Evolutionary conservation across 2,888 invertebrate genomes (phyloP), one percentile per base, ranked within the genome.

Genomic region (Automeris io): DNA sequence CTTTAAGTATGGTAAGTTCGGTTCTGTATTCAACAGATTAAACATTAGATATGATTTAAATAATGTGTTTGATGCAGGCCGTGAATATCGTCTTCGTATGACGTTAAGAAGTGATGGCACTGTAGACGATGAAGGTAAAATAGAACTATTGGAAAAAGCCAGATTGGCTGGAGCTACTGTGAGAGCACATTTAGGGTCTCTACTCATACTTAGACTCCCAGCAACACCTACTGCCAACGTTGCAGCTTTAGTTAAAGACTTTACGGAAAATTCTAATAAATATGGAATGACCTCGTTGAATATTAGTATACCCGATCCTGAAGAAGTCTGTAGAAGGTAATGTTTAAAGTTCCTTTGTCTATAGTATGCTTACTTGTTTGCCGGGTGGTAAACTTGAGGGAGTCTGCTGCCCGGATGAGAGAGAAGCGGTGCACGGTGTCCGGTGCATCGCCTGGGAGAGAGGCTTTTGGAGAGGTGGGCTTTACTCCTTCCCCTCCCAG

Each of bases 261-360:
- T 80, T 0, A 55, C 54, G 0, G 49, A 59, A 0, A 67, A 78
- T 16, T 29, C 64, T 0, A 35, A 35, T 3, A 47, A 45, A 24
- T 83, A 74, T 35, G 74, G 75, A 0, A 54, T 85, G 7, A 50
- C 54, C 0, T 68, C 78, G 0, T 54, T 83, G 42, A 63, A 65
- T 33, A 65, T 85, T 23, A 76, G 69, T 29, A 51, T 83, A 23
- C 70, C 83, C 0, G 83, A 85, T 50, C 68, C 73, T 1, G 77
- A 81, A 25, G 83, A 85, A 46, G 70, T 81, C 2, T 72, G 62
- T 43, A 64, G 54, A 39, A 74, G 83, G 83, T 83, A 31, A 9
- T n/a, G n/a, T n/a, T n/a, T n/a, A n/a, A n/a, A n/a, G n/a, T n/a
- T n/a, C n/a, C n/a, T n/a, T n/a, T n/a, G n/a, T n/a, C n/a, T n/a